Base-by-base conservation (phyloP, 1,140 invertebrate species). In the Metopolophium dirhodum region DNA sequence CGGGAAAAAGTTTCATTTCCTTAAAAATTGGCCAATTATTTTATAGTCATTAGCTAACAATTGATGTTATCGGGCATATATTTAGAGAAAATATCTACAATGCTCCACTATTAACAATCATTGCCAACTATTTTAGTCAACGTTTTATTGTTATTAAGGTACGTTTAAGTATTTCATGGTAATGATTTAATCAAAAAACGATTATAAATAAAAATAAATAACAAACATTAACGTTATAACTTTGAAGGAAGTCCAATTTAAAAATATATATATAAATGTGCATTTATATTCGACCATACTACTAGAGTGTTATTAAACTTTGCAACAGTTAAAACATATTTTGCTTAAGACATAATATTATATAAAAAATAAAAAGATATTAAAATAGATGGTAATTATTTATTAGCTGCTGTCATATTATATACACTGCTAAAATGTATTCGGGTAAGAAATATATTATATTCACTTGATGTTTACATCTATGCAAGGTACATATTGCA, bases 21-120 rank as follows among this genome's bases (percentile, higher is more conserved):
- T 77, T 77, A 77, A 77, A 77, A 35, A 77, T 9, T 77, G 30
- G 61, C 14, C 14, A 77, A 77, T 77, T 77, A 18, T n/a, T 77
- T 77, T n/a, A n/a, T 18, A 35, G 61, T 35, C 30, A 77, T 77
- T 77, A n/a, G 6, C 61, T 77, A n/a, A 77, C 61, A 77, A 54
- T 54, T 77, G 61, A 77, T 77, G 61, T 77, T 77, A 77, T 77
- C 61, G 61, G 61, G n/a, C 30, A n/a, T 77, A 77, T 77, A 77
- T 77, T 77, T n/a, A 18, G n/a, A n/a, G 61, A n/a, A 20, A 18
- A 77, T 77, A n/a, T 77, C 30, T 77, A n/a, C 11, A n/a, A n/a
- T 77, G n/a, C n/a, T 35, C 61, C 61, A 6, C 61, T 77, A 77
- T 77, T 77, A 77, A 77, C 30, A 77, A 77, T n/a, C 14, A 77